Evolutionary conservation across 1,140 invertebrate genomes (phyloP), one percentile per base, ranked within the genome.

Genomic region (Cherax destructor): DNA sequence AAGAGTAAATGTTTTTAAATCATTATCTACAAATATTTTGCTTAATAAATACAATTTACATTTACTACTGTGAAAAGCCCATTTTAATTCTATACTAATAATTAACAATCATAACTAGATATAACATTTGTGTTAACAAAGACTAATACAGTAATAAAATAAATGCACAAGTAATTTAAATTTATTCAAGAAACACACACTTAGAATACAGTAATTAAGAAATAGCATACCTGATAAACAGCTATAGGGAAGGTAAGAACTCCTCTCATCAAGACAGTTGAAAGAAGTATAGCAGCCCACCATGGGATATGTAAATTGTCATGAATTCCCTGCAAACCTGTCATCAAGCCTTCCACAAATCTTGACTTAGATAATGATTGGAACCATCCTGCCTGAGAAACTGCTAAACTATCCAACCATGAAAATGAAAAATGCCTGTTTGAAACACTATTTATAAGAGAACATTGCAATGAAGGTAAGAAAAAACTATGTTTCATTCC

Each of bases 231-330:
- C 94, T 97, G 96, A 94, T 97, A 97, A 59, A 98, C 93, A 76
- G 96, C 95, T 65, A 98, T 93, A 4, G 98, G 97, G 41, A 98
- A 93, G 24, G 97, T 97, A 78, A 98, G 94, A 21, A 95, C 56
- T 18, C 95, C 94, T 93, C 97, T 95, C 72, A 97, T 94, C 10
- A 96, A 86, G 83, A 97, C 93, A 11, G 97, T 97, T 13, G 96
- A 95, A 2, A 97, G 90, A 5, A 97, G 93, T 88, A 98, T 97
- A 21, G 96, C 96, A 1, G 96, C 95, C 97, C 97, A 98, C 98
- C 98, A 98, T 74, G 97, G 97, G 41, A 98, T 94, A 7, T 97
- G 97, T 9, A 96, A 96, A 9, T 94, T 93, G 88, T 96, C 96
- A 94, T 98, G 97, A 56, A 97, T 94, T 86, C 94, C 94, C 76